Evolutionary conservation across 2,113 vertebrate genomes (phyloP), one percentile per base, ranked within the genome.

Genomic region (Apteryx owenii): DNA sequence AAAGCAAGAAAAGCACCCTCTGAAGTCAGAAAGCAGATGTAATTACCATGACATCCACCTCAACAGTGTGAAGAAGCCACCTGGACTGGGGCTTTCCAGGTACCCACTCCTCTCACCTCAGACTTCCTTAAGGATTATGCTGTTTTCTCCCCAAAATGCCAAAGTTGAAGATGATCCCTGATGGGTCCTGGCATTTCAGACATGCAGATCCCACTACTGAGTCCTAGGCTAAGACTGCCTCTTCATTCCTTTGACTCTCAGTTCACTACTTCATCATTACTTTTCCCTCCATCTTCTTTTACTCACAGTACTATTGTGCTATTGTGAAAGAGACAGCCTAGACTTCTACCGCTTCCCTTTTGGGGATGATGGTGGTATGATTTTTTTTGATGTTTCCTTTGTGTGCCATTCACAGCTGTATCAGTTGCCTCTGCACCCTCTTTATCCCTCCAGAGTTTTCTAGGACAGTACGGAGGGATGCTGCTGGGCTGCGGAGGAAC

Each of bases 331-430:
- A 76, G 20, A 14, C 4, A 82, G 19, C 10, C 54, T 78, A 12
- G 11, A 85, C 83, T 71, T 5, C 0, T 14, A 42, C 3, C 56
- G 8, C 36, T 38, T 38, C 36, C 36, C 36, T 44, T 44, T 44
- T 44, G 42, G 42, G 42, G 42, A 13, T 10, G 42, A 13, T 10
- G 42, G 12, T 4, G 42, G 54, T 56, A 58, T 31, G 56, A 60
- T 4, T 60, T 58, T 76, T 56, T 61, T 21, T 18, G 0, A 0
- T 40, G 10, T 69, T 89, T 77, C 38, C n/a, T 58, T 15, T 62
- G 29, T 10, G 7, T 4, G 1, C 28, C 13, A 3, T 46, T 53
- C 22, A 9, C 6, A 78, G 54, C 42, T 0, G 0, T 44, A 33
- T 13, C 38, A 5, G 10, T 66, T 8, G 14, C 3, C 38, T 70